These are phyloP conservation scores for Antigone vipio DNA, from an alignment of 2,113 vertebrate genomes.

Conservation along the genomic window DNA sequence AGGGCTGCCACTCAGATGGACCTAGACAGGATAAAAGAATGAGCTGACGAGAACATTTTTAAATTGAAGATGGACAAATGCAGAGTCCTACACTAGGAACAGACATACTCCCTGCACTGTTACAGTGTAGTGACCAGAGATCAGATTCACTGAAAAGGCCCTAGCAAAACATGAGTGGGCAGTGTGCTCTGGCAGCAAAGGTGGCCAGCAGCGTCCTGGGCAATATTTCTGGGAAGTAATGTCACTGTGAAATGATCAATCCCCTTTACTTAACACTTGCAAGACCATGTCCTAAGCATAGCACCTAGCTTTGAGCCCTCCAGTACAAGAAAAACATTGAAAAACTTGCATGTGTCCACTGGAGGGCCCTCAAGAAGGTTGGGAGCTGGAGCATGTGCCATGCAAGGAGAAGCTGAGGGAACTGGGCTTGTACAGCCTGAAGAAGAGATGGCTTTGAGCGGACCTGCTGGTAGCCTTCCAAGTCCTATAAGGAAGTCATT, in stretches of 20 bases:
- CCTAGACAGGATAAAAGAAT: background rate
- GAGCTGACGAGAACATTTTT: background rate
- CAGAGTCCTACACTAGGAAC: background rate
- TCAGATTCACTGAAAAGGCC: background rate
- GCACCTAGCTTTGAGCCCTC: background rate
- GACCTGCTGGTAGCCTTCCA: background rate
- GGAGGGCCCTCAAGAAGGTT: background rate
- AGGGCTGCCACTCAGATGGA: background rate
- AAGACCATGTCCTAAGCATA: background rate
- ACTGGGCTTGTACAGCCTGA: background rate
- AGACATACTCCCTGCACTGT: background rate
- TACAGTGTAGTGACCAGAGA: background rate
- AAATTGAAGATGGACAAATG: background rate
- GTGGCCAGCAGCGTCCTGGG: background rate
- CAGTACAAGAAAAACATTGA: background rate
- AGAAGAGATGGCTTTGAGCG: background rate
- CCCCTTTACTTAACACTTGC: background rate
- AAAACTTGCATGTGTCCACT: background rate
- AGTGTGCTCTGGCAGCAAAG: background rate
- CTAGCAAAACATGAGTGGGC: background rate
- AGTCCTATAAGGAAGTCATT: background rate
- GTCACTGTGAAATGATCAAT: background rate
- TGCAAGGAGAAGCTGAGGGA: background rate
- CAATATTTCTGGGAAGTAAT: background rate
- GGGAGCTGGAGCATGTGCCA: background rate